A percentile compares a stretch with the other conserved stretches of the same genome.
These are phyloP conservation scores for Drosophila atripex DNA, from an alignment of 2,888 invertebrate species.

Conservation along the genomic window DNA sequence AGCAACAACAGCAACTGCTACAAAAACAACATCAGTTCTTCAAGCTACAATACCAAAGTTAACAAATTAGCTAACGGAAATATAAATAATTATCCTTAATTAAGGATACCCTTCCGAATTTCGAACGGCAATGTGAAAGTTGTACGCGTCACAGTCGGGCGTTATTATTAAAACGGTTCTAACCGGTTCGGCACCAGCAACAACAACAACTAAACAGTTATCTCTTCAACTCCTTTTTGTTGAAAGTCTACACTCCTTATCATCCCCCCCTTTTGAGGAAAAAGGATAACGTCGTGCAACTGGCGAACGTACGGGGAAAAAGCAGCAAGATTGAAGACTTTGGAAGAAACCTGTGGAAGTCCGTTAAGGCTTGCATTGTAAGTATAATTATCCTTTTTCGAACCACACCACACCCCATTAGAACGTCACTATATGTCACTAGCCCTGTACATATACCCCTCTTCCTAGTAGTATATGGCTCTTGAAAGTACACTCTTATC, in stretches of 20 bases:
- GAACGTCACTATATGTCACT: no score
- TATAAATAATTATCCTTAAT: conserved; percentile 13
- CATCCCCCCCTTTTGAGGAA: conserved; percentile 7
- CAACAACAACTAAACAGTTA: conserved; percentile 9
- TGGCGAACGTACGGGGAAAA: conserved; percentile 79
- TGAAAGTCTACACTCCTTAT: conserved; percentile 3
- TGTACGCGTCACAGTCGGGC: conserved; percentile 21
- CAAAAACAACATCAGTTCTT: conserved; percentile 22
- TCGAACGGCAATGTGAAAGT: conserved; percentile 49
- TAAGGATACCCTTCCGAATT: conserved; percentile 20
- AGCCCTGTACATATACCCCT: no score
- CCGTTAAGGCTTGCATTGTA: conserved; percentile 85
- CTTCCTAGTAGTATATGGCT: no score
- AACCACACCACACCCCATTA: no score
- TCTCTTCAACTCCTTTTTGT: conserved; percentile 8
- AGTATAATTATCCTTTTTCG: conserved; percentile 64
- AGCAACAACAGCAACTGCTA: conserved; percentile 15
- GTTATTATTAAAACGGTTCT: conserved; percentile 15
- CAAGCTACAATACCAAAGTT: conserved; percentile 72
- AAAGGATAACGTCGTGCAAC: conserved; percentile 62
- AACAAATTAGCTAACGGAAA: conserved; percentile 59
- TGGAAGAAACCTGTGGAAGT: conserved; percentile 84
- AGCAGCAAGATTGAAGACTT: conserved; percentile 84
- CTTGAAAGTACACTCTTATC: not conserved
- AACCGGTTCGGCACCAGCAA: conserved; percentile 9